Evolutionary conservation across 2,888 invertebrate species (phyloP), one percentile per base, ranked within the genome.

Genomic region (Epirrhoe alternata): DNA sequence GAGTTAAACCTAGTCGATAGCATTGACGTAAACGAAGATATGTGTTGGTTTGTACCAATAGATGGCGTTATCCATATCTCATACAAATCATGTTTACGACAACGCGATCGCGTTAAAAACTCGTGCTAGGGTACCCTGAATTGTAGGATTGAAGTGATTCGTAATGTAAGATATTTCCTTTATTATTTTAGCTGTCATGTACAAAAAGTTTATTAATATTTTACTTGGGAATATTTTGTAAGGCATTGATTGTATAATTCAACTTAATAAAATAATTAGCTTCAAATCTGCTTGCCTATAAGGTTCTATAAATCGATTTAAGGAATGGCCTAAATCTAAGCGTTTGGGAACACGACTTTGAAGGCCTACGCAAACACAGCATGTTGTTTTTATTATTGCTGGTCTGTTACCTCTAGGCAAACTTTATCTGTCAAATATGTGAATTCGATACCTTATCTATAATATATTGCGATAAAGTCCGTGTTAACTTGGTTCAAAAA

Each of bases 241-340:
- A 52, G 56, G 12, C 47, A 56, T 54, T 63, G 47, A 14, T 61
- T 56, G 56, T 66, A 31, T 54, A 58, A 53, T 60, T 66, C 38
- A 65, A 57, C 49, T 64, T 58, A 53, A 53, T 64, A 61, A 67
- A 53, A 53, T 57, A 65, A 53, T 71, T 64, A 66, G 68, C 68
- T 68, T 66, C 65, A 65, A 57, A 65, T 68, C 63, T 71, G 68
- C 70, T 71, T 71, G 63, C 60, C 68, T 71, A 66, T 69, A 66
- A 64, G 64, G 35, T 71, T 68, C 56, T 68, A 63, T 67, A 56
- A 69, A 54, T 69, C 51, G 61, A 69, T 66, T 64, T 72, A 70
- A 66, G 68, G 64, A 75, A 76, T 74, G 86, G 85, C 86, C 85
- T 86, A 85, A 79, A 69, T 77, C 61, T 70, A 73, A 71, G 75